These are phyloP conservation scores for Microplitis deprimator DNA, from an alignment of 2,888 invertebrate species.

Conservation along the genomic window DNA sequence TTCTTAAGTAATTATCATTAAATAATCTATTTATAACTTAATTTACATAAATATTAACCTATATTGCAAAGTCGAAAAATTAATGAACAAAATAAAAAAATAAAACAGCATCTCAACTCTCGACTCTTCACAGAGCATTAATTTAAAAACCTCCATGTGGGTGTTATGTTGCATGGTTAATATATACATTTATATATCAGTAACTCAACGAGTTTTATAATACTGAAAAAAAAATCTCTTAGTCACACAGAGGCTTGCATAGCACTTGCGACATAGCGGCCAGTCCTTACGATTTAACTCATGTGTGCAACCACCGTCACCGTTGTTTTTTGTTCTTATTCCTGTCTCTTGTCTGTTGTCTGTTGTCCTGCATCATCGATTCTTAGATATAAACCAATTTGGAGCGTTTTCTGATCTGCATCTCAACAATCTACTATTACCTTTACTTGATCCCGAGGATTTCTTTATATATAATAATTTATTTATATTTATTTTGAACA, in stretches of 20 bases:
- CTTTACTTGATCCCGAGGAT: slow-evolving; percentile 1
- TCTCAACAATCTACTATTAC: neutral
- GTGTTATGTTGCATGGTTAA: slow-evolving; percentile 58
- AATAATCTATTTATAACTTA: no score
- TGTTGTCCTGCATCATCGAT: slow-evolving; percentile 67
- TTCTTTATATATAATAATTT: neutral
- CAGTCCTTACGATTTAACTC: slow-evolving; percentile 29
- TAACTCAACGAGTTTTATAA: slow-evolving; percentile 60
- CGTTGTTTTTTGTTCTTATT: neutral
- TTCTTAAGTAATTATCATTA: no score
- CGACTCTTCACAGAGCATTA: slow-evolving; percentile 51
- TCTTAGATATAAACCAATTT: slow-evolving; percentile 48
- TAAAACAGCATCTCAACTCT: slow-evolving; percentile 34
- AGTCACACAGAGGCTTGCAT: slow-evolving; percentile 59
- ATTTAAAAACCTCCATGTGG: slow-evolving; percentile 59
- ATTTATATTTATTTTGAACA: no score
- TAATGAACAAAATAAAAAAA: neutral
- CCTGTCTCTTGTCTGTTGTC: neutral
- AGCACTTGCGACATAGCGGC: slow-evolving; percentile 61
- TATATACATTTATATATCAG: slow-evolving; percentile 53
- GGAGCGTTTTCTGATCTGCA: neutral
- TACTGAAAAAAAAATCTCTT: slow-evolving; percentile 66
- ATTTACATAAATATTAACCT: no score
- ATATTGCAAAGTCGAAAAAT: no score
- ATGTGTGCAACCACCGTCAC: slow-evolving; percentile 44